phyloP scores from a whole-genome alignment of 2,113 vertebrate species.

The Acrocephalus arundinaceus region DNA sequence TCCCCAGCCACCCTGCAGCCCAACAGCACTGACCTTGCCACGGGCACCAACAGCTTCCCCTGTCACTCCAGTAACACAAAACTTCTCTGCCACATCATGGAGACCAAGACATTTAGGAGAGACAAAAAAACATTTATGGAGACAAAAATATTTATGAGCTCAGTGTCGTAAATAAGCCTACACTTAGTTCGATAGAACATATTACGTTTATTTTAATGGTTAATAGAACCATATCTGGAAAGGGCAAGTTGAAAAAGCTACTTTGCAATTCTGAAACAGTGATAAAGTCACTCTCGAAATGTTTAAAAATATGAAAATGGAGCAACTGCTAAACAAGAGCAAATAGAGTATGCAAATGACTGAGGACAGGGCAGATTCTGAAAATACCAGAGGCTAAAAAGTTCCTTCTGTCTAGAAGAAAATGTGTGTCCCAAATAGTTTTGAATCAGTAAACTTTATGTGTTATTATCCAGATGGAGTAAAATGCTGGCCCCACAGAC shows the following conservation, averaged over 20 bases:
- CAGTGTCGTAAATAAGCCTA: background rate
- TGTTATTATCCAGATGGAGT: background rate
- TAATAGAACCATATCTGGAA: background rate
- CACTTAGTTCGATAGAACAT: background rate
- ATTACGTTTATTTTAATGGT: background rate
- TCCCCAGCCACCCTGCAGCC: background rate
- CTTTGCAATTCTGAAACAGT: background rate
- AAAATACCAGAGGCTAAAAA: background rate
- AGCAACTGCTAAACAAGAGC: background rate
- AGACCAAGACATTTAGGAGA: background rate
- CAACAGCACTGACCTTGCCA: background rate
- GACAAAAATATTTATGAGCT: background rate
- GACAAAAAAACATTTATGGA: background rate
- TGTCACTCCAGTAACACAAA: background rate
- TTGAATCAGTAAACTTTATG: background rate
- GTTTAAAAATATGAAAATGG: background rate
- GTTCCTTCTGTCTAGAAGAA: background rate
- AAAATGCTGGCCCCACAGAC: background rate
- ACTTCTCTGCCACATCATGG: background rate
- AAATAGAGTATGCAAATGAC: background rate
- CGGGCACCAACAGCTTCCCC: fast-evolving
- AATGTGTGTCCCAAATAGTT: background rate
- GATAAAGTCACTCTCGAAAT: background rate
- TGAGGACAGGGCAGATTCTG: background rate
- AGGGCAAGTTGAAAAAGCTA: background rate